Evolutionary conservation across 1,140 invertebrate species (phyloP).

Genomic region (Cydia pomonella): DNA sequence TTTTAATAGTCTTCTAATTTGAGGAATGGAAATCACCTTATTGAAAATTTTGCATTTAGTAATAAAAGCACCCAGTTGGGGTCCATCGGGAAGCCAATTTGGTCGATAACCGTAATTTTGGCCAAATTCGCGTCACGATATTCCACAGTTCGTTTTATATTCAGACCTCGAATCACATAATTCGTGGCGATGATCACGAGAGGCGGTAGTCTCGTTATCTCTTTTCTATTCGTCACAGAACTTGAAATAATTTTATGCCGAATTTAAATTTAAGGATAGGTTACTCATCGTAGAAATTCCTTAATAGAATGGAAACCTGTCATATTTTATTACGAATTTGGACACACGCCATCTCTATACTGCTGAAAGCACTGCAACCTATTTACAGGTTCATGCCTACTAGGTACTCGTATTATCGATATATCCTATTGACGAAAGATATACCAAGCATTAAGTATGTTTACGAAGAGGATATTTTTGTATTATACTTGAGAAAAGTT

Average conservation of each 20-base stretch:
- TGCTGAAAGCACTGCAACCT: too few relatives aligned
- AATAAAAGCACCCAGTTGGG: conserved; percentile 33
- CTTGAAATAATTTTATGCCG: conserved; percentile 50
- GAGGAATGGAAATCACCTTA: conserved; percentile 5
- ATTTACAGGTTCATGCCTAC: too few relatives aligned
- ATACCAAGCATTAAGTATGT: too few relatives aligned
- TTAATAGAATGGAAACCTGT: not conserved
- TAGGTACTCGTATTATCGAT: too few relatives aligned
- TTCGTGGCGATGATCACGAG: conserved; percentile 61
- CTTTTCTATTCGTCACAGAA: conserved; percentile 55
- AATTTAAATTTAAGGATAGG: conserved; percentile 47
- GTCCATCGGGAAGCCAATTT: conserved; percentile 50
- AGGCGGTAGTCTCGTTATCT: conserved; percentile 47
- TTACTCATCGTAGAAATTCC: conserved; percentile 35
- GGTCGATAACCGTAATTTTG: conserved; percentile 61
- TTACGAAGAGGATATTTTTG: too few relatives aligned
- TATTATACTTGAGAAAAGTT: too few relatives aligned
- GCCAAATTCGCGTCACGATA: conserved; percentile 51
- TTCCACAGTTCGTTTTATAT: conserved; percentile 56
- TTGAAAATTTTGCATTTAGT: conserved; percentile 28
- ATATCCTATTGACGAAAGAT: too few relatives aligned
- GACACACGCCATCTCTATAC: too few relatives aligned
- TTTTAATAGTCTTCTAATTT: not conserved
- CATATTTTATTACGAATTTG: too few relatives aligned
- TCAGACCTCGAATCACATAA: conserved; percentile 62